Base-by-base conservation (phyloP, 2,888 invertebrate species). In the Synanthedon myopaeformis region DNA sequence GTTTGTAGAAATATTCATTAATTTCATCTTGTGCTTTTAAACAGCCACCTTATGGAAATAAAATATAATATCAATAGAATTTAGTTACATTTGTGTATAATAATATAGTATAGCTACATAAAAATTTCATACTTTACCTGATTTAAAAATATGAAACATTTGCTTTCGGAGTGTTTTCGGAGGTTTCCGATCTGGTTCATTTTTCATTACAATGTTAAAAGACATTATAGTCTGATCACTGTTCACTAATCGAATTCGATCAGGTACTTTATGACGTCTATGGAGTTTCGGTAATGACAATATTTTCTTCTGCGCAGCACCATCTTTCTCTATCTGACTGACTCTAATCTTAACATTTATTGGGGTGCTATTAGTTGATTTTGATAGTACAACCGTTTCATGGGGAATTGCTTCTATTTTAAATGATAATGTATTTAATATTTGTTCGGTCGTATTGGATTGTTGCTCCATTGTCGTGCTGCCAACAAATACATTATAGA, bases 211-310 rank as follows among this genome's bases (percentile, higher is more conserved):
- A 41, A 85, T 65, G 60, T 82, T 72, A 55, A 86, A 86, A 2
- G 80, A 79, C 69, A 82, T 72, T 23, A 86, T 79, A 17, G 84
- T 85, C 58, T 76, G 80, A 53, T 83, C 79, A 58, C 85, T 86
- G 55, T 68, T 77, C 4, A 76, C 70, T 4, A 76, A 58, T 28
- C 73, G 65, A 51, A 82, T 61, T 58, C 69, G 74, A 56, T 77
- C 70, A 6, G 63, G 58, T 6, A 54, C 49, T 11, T 58, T 59
- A 12, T 61, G 57, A 4, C 60, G 54, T 48, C 58, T 54, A 41
- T 59, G 61, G 42, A 61, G 55, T 56, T 70, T 74, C n/a, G 74
- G 68, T 52, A 70, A 60, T 10, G 74, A 69, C 52, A 76, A 55
- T 11, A 70, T 54, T 35, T 71, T 75, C 51, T 62, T 59, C 50